Evolutionary conservation across 2,888 invertebrate species (phyloP), one percentile per base, ranked within the genome.

Genomic region (Agapostemon virescens): DNA sequence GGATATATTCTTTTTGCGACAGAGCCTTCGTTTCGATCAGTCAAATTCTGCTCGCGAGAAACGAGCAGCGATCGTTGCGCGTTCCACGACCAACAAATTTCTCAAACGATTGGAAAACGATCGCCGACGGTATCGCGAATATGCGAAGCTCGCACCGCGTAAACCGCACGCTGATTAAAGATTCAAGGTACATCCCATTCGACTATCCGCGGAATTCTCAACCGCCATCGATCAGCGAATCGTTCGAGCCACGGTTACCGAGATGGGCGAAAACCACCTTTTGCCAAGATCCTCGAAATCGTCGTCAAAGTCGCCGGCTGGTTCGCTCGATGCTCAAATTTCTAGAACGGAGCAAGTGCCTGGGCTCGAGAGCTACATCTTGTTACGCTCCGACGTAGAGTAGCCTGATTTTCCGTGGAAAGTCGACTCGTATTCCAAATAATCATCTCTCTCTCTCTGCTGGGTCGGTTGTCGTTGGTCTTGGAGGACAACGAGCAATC

Each of bases 1-100:
- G 84, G 86, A 87, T 88, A 88, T 81, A 55, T 26, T 86, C 82
- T 84, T 79, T 85, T 86, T 71, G 64, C 80, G 69, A 74, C 71
- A 66, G 49, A 52, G 84, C 86, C 87, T 86, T 84, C 84, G 84
- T 87, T 87, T 83, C 74, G 78, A 74, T 71, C 73, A 58, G 71
- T 64, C 70, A 61, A 75, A 77, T 77, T 63, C 61, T 33, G 52
- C 38, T n/a, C 26, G 63, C 69, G 15, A 72, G 67, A 52, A 55
- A 40, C 58, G 58, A 71, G 15, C 40, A 30, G 55, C 20, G 74
- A 45, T 63, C 61, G n/a, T n/a, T n/a, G n/a, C 52, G 0, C 20
- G 20, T 20, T 6, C 20, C 42, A 26, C 42, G 17, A 0, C 15
- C 26, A 7, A 23, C 7, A 55, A 1, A 30, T 55, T 55, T 49